Evolutionary conservation across 2,113 vertebrate species (phyloP).

Genomic region (Hydropotes inermis): DNA sequence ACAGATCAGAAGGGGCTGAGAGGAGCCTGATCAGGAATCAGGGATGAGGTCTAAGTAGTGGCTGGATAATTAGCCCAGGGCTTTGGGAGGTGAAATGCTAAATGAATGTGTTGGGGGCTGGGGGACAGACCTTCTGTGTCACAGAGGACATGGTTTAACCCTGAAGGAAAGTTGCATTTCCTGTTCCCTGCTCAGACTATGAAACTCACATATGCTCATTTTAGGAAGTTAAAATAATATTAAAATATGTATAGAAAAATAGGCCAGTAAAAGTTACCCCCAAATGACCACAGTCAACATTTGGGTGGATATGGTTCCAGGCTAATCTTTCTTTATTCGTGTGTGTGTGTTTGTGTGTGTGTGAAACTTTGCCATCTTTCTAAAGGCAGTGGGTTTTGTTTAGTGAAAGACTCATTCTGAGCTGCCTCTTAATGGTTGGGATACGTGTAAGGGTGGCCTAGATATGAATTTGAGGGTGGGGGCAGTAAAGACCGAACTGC

Average conservation of each 20-base stretch:
- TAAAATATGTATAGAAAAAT: constrained; percentile 16
- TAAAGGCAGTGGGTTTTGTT: background rate
- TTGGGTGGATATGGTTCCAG: background rate
- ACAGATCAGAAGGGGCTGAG: background rate
- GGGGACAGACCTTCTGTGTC: background rate
- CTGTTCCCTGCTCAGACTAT: background rate
- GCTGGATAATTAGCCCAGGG: background rate
- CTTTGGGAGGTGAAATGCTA: background rate
- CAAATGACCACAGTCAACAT: background rate
- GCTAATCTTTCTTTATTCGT: background rate
- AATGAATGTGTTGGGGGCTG: background rate
- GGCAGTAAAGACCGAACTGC: background rate
- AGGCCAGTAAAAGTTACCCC: background rate
- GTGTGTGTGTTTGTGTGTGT: background rate
- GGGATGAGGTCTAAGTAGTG: background rate
- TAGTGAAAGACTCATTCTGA: background rate
- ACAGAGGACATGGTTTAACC: background rate
- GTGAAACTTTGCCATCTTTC: background rate
- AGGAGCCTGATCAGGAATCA: background rate
- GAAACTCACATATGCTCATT: background rate
- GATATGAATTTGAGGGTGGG: background rate
- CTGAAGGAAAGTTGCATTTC: background rate
- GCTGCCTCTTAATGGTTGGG: background rate
- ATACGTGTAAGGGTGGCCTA: background rate
- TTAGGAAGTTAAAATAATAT: background rate